Base-by-base conservation (phyloP, 2,113 vertebrate species). In the Antechinus stuartii region DNA sequence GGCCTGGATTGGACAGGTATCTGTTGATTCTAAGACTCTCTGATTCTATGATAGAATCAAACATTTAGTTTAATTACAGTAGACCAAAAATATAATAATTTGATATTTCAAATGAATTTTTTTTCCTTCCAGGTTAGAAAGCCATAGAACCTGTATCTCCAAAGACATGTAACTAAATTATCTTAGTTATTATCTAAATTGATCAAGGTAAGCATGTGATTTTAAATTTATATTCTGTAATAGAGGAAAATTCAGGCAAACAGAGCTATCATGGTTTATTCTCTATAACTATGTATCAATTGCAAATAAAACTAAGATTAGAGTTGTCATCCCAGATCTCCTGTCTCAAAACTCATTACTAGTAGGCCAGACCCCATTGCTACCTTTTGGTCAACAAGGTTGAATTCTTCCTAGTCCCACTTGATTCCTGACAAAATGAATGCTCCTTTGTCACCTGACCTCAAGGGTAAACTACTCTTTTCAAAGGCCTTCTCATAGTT, bases 261-360 rank as follows among this genome's bases (percentile, higher is more conserved):
- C 68, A 84, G 14, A 76, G 56, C 19, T 23, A 42, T n/a, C 35
- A 84, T 84, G 27, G 91, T 92, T 91, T 96, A 95, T 92, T 55
- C 93, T 50, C 35, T 95, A 92, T 55, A 95, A 57, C 27, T 52
- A 76, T 92, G 47, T 91, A 95, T 76, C 54, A 76, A 7, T n/a
- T 76, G 14, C 68, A 94, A 94, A 94, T 46, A 46, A 19, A 95
- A 24, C 19, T 90, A 95, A 95, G 11, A 8, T 57, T 91, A 94
- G 91, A 93, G 92, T 97, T 95, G 96, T 95, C 68, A 95, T 96
- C 90, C 96, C 42, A 97, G 91, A 22, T 94, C 90, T 11, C 93
- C 96, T 95, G 54, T 97, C 94, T 92, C 97, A 89, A 93, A 96
- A 93, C 52, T 97, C 91, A 94, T 56, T 25, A 92, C 94, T 95